Conservation (phyloP, 2,888 invertebrate species). For the Trissolcus japonicus region DNA sequence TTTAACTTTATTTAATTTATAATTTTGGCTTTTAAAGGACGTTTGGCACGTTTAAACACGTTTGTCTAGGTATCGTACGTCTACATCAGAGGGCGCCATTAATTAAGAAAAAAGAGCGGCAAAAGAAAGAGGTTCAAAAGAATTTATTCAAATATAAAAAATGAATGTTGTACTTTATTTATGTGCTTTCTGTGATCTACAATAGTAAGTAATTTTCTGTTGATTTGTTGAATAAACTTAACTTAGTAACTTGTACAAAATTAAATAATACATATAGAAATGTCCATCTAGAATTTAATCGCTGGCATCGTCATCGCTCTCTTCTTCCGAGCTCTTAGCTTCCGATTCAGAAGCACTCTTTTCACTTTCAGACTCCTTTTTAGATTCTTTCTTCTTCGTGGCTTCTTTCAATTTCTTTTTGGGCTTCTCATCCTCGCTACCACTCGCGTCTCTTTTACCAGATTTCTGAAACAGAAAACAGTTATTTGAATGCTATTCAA, state of each 20-base stretch:
- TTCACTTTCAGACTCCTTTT: constrained; percentile 9
- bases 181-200: too few species aligned
- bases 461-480: constrained; percentile 31
- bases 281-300: constrained; percentile 14
- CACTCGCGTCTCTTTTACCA: constrained; percentile 24
- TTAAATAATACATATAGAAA: constrained; percentile 5
- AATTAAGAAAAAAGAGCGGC: too few species aligned
- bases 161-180: too few species aligned
- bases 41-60: too few species aligned
- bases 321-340: constrained; percentile 35
- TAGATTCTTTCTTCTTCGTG: constrained; percentile 62
- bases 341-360: constrained; percentile 27
- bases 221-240: neutral
- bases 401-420: constrained; percentile 38
- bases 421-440: constrained; percentile 45
- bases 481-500: neutral
- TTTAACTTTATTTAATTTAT: too few species aligned
- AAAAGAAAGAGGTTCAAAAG: neutral
- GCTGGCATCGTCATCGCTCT: constrained; percentile 20
- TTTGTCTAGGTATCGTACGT: too few species aligned
- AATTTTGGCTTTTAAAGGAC: too few species aligned
- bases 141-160: neutral
- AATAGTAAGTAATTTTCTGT: neutral
- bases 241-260: constrained; percentile 15
- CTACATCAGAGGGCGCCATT: too few species aligned